Evolutionary conservation across 2,888 invertebrate species (phyloP).

Genomic region (Lithosia quadra): DNA sequence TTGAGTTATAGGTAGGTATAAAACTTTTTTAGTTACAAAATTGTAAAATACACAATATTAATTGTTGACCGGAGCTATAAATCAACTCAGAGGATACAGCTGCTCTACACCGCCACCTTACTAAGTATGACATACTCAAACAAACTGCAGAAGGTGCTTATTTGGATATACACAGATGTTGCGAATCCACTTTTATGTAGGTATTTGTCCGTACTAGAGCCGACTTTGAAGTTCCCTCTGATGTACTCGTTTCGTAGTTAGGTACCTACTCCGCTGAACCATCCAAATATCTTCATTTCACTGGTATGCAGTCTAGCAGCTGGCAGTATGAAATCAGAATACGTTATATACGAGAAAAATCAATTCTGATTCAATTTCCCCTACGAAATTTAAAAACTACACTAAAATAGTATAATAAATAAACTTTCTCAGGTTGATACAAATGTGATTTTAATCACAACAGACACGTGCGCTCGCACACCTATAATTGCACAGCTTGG

Average conservation of each 20-base stretch:
- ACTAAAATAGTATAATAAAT: not conserved
- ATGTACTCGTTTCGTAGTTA: no score
- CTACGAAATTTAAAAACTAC: conserved; percentile 5
- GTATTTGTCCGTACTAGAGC: no score
- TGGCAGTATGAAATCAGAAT: no score
- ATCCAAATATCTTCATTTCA: no score
- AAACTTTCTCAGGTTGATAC: conserved; percentile 24
- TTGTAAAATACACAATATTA: not conserved
- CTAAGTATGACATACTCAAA: not conserved
- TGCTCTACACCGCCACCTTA: not conserved
- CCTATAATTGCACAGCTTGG: conserved; percentile 28
- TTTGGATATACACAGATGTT: not conserved
- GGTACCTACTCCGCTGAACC: no score
- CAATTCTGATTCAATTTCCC: not conserved
- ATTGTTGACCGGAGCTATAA: not conserved
- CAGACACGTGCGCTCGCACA: conserved; percentile 34
- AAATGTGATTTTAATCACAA: conserved; percentile 55
- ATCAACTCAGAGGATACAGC: not conserved
- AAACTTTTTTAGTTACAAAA: not conserved
- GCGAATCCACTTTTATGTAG: no score
- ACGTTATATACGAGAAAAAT: not conserved
- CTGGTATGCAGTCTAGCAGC: no score
- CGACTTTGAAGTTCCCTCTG: no score
- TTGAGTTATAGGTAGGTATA: not conserved
- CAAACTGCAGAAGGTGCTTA: not conserved